These are phyloP conservation scores for Dasysyrphus albostriatus DNA, from an alignment of 2,888 invertebrate genomes.

Conservation along the genomic window DNA sequence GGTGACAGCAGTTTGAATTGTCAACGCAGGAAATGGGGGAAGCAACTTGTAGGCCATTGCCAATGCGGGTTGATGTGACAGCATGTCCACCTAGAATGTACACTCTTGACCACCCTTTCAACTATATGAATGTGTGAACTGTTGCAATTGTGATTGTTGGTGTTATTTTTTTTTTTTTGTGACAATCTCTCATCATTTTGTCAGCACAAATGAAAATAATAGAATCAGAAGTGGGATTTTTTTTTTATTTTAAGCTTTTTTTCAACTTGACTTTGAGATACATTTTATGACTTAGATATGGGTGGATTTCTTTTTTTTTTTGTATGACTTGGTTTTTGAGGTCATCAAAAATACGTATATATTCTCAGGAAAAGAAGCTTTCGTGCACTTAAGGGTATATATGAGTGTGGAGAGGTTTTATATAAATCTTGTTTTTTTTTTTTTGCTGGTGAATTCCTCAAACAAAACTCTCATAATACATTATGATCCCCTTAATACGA, in stretches of 20 bases:
- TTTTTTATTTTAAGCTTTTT: conserved; percentile 15
- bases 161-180: conserved; percentile 7
- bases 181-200: conserved; percentile 63
- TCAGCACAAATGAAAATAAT: conserved; percentile 54
- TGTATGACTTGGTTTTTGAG: conserved; percentile 20
- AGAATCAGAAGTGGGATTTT: conserved; percentile 43
- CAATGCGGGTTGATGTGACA: conserved; percentile 56
- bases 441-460: background rate
- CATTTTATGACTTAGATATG: conserved; percentile 57
- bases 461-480: conserved; percentile 17
- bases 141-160: conserved; percentile 35
- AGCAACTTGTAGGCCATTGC: conserved; percentile 25
- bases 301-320: background rate
- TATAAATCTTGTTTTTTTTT: background rate
- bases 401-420: conserved; percentile 2
- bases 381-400: conserved; percentile 13
- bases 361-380: conserved; percentile 27
- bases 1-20: conserved; percentile 30
- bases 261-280: conserved; percentile 67
- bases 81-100: conserved; percentile 32
- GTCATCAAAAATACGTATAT: conserved; percentile 5
- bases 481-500: conserved; percentile 24
- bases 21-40: conserved; percentile 56
- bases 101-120: conserved; percentile 10
- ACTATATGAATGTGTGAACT: conserved; percentile 21